A percentile compares a stretch with the other conserved stretches of the same genome.
These are phyloP conservation scores for Aphelenchoides bicaudatus DNA, from an alignment of 2,888 invertebrate genomes.

Conservation along the genomic window DNA sequence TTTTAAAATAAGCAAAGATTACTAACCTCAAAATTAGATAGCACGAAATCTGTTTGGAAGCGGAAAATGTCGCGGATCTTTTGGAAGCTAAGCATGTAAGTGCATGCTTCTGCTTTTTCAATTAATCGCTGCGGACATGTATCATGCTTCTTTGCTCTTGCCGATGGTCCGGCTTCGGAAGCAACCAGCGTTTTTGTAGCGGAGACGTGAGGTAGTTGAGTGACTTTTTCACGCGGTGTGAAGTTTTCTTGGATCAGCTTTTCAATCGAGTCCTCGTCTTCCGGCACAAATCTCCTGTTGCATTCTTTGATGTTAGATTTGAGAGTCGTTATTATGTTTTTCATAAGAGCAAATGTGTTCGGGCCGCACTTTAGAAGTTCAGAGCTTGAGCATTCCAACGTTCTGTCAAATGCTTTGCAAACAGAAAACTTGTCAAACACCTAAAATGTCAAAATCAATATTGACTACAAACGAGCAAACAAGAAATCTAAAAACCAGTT, in stretches of 20 bases:
- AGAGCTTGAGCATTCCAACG: conserved; percentile 19
- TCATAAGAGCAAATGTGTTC: conserved; percentile 20
- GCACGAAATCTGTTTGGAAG: conserved; percentile 14
- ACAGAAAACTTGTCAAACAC: conserved; percentile 21
- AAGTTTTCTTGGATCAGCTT: conserved; percentile 6
- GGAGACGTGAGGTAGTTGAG: conserved; percentile 5
- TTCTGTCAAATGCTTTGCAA: conserved; percentile 25
- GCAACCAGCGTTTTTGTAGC: conserved; percentile 13
- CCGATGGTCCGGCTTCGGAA: neutral
- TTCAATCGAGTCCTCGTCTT: conserved; percentile 3
- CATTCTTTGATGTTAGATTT: conserved; percentile 26
- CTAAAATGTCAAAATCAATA: too few relatives aligned
- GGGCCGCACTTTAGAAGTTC: conserved; percentile 24
- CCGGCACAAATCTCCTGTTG: neutral
- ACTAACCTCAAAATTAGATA: conserved; percentile 19
- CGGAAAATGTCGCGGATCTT: conserved; percentile 20
- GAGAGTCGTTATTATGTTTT: conserved; percentile 23
- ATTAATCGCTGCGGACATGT: conserved; percentile 6
- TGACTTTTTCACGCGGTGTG: neutral
- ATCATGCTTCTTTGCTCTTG: neutral
- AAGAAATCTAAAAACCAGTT: too few relatives aligned
- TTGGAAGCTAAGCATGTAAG: conserved; percentile 5
- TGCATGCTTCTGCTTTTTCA: conserved; percentile 12
- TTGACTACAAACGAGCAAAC: too few relatives aligned
- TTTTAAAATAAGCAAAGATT: too few relatives aligned